These are phyloP conservation scores for Plusia festucae DNA, from an alignment of 2,888 invertebrate genomes.

Conservation along the genomic window DNA sequence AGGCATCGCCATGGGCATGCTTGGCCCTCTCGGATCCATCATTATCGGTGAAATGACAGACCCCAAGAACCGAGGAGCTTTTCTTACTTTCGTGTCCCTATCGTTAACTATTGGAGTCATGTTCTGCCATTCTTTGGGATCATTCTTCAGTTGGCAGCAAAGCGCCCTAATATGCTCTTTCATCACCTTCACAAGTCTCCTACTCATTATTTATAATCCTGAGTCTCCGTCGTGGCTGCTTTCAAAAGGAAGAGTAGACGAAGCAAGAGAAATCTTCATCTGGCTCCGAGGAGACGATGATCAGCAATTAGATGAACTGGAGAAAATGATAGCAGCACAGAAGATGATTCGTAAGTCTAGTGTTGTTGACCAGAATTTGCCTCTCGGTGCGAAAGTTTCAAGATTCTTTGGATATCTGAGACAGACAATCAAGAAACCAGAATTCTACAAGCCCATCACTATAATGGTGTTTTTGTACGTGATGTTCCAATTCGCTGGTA, in stretches of 20 bases:
- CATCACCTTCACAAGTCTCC: slow-evolving; percentile 84
- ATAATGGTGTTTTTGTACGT: slow-evolving; percentile 91
- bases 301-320: slow-evolving; percentile 81
- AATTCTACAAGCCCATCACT: slow-evolving; percentile 90
- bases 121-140: slow-evolving; percentile 90
- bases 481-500: slow-evolving; percentile 92
- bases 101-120: slow-evolving; percentile 91
- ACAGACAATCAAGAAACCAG: slow-evolving; percentile 78
- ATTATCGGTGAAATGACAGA: slow-evolving; percentile 90
- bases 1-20: slow-evolving; percentile 88
- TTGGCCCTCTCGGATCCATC: slow-evolving; percentile 87
- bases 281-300: slow-evolving; percentile 88
- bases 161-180: slow-evolving; percentile 87
- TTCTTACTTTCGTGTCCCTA: slow-evolving; percentile 90
- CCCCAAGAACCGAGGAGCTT: slow-evolving; percentile 90
- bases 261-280: slow-evolving; percentile 89
- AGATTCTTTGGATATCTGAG: slow-evolving; percentile 70
- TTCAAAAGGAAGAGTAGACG: slow-evolving; percentile 86
- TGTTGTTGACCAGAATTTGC: slow-evolving; percentile 65
- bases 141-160: slow-evolving; percentile 89
- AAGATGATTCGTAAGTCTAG: slow-evolving; percentile 76
- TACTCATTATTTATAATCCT: slow-evolving; percentile 88
- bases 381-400: slow-evolving; percentile 63
- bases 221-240: slow-evolving; percentile 92
- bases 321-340: slow-evolving; percentile 83